Evolutionary conservation across 2,888 invertebrate genomes (phyloP).

Genomic region (Adela reaumurella): DNA sequence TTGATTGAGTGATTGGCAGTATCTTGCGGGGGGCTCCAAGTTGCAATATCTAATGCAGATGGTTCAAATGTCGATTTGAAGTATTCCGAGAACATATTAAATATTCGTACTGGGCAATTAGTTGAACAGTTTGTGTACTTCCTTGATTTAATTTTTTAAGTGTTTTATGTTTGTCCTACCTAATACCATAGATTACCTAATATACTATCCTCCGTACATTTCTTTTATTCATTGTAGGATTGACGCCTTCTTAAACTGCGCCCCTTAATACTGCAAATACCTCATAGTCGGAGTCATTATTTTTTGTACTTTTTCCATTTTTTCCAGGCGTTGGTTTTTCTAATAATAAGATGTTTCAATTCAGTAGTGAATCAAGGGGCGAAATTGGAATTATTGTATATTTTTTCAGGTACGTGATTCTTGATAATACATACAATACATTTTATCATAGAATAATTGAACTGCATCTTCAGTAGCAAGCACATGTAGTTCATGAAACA

Average conservation of each 20-base stretch:
- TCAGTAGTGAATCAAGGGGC: constrained; percentile 11
- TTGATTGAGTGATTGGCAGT: background rate
- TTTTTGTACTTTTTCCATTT: constrained; percentile 10
- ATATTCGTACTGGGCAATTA: background rate
- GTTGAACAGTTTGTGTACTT: background rate
- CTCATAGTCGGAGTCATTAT: constrained; percentile 7
- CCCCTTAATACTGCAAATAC: constrained; percentile 8
- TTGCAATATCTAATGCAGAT: background rate
- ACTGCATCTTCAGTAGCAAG: background rate
- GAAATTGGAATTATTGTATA: constrained; percentile 3
- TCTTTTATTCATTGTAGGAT: constrained; percentile 7
- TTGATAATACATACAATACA: constrained; percentile 8
- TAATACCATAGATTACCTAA: too few relatives aligned
- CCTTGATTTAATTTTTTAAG: constrained; percentile 7
- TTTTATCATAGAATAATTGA: constrained; percentile 6
- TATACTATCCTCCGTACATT: constrained; percentile 7
- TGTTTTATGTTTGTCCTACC: constrained; percentile 8
- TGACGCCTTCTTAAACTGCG: constrained; percentile 8
- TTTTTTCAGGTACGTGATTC: constrained; percentile 6
- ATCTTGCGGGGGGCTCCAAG: background rate
- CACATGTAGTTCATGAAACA: background rate
- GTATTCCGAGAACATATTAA: background rate
- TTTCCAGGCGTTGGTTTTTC: constrained; percentile 9
- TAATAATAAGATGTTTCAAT: too few relatives aligned
- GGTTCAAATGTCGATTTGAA: background rate